A percentile compares a stretch with the other conserved stretches of the same genome.
Conservation (phyloP, 92 coral and sea anemone genomes). For the Scolanthus callimorphus region DNA sequence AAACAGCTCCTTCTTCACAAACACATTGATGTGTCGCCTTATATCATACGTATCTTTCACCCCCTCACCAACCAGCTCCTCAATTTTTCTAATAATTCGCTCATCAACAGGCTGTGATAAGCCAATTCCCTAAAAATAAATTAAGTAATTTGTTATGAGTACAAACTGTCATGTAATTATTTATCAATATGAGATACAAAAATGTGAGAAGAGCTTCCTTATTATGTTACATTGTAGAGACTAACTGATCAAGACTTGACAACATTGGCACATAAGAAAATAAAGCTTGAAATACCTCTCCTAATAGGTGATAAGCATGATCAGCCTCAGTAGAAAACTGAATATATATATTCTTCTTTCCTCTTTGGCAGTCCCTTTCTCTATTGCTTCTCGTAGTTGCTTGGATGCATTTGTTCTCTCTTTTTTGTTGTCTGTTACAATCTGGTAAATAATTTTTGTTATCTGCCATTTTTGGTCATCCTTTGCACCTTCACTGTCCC, state of each 20-base stretch:
- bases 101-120: conserved; percentile 26
- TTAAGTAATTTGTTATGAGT: not conserved
- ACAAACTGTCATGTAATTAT: no score
- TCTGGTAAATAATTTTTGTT: no score
- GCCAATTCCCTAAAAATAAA: conserved; percentile 27
- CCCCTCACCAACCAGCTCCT: conserved; percentile 39
- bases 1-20: conserved; percentile 41
- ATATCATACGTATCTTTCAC: conserved; percentile 50
- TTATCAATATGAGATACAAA: no score
- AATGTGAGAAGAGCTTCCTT: no score
- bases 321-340: not conserved
- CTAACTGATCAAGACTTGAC: not conserved
- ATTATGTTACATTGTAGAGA: no score
- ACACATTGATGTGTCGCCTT: conserved; percentile 28
- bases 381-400: not conserved
- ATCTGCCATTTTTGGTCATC: no score
- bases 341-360: not conserved
- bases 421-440: not conserved
- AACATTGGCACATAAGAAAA: not conserved
- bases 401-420: not conserved
- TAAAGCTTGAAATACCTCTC: not conserved
- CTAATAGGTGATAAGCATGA: not conserved
- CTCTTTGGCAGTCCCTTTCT: not conserved
- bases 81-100: conserved; percentile 27
- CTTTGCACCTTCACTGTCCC: no score